Evolutionary conservation across 2,888 invertebrate species (phyloP).

Genomic region (Pardosa pseudoannulata): DNA sequence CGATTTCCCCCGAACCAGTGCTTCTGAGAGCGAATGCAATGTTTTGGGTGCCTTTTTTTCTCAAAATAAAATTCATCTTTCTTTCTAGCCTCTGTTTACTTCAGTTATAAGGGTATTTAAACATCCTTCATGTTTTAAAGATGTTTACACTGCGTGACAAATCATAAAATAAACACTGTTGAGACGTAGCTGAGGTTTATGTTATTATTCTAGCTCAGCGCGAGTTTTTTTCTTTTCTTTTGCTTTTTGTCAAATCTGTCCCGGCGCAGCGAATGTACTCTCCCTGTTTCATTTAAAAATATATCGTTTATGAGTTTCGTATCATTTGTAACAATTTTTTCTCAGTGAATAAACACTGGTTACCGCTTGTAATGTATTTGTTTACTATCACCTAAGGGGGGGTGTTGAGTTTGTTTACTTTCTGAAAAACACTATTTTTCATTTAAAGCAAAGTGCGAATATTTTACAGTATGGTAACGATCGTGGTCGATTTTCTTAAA

Average conservation of each 20-base stretch:
- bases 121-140: background rate
- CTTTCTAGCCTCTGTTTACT: background rate
- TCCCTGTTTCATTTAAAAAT: too few relatives aligned
- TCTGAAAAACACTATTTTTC: too few relatives aligned
- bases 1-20: constrained; percentile 28
- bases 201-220: background rate
- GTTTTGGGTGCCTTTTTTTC: constrained; percentile 17
- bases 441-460: too few relatives aligned
- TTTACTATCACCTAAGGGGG: background rate
- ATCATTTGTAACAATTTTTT: background rate
- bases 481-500: too few relatives aligned
- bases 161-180: background rate
- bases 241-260: background rate
- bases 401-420: background rate
- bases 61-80: background rate
- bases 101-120: background rate
- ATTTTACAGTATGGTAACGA: too few relatives aligned
- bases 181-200: background rate
- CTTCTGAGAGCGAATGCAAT: constrained; percentile 16
- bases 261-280: too few relatives aligned
- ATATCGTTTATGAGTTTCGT: background rate
- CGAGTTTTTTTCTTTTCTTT: background rate
- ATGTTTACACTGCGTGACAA: background rate
- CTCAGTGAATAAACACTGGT: background rate
- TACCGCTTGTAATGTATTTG: background rate